Percentiles rank a stretch among this genome's conserved stretches.
Conservation (phyloP, 2,888 invertebrate genomes). For the Synergus laeviventris region DNA sequence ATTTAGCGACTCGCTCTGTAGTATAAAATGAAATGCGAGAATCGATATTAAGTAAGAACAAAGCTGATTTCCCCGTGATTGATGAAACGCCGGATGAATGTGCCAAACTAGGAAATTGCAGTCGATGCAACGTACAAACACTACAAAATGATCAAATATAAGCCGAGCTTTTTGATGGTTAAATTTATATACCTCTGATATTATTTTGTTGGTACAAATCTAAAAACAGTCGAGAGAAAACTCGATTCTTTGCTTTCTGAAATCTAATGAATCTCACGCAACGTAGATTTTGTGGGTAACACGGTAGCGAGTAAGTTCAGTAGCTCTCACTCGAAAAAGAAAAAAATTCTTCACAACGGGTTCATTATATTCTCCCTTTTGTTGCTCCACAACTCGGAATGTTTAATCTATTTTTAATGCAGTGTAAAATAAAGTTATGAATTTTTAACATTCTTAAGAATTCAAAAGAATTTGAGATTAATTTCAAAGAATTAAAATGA, state of each 20-base stretch:
- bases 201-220: not conserved
- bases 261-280: constrained; percentile 1
- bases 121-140: not conserved
- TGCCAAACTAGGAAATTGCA: not conserved
- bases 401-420: not conserved
- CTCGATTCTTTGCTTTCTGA: constrained; percentile 2
- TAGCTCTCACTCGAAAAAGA: not conserved
- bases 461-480: no score
- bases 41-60: not conserved
- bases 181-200: not conserved
- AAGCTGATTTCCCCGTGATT: not conserved
- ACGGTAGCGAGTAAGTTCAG: not conserved
- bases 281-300: not conserved
- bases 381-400: not conserved
- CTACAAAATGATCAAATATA: not conserved
- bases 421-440: no score
- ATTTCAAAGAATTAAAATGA: no score
- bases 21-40: not conserved
- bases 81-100: not conserved
- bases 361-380: constrained; percentile 1
- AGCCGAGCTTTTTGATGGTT: not conserved
- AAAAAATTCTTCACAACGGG: not conserved
- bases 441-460: no score
- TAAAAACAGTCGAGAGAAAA: not conserved
- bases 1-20: not conserved